A percentile compares a stretch with the other conserved stretches of the same genome.
Conservation (phyloP, 2,113 vertebrate species). For the Tapirus terrestris region DNA sequence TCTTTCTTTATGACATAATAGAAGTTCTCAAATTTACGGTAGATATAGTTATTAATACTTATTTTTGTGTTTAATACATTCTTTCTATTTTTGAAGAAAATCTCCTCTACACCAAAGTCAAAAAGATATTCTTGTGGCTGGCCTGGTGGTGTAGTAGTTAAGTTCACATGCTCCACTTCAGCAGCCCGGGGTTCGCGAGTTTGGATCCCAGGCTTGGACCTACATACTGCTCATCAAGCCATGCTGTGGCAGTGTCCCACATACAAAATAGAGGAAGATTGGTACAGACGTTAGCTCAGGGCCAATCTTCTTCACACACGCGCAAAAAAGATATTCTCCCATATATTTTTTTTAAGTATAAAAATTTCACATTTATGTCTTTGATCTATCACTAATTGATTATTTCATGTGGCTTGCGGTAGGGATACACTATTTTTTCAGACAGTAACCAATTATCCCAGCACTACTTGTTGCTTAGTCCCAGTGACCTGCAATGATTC, state of each 20-base stretch:
- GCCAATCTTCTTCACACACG: no score
- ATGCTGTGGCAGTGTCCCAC: no score
- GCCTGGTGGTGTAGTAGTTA: no score
- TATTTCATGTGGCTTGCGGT: not conserved
- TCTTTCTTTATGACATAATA: not conserved
- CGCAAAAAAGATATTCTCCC: no score
- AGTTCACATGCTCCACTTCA: no score
- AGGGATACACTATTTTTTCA: not conserved
- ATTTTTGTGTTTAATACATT: not conserved
- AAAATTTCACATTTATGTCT: not conserved
- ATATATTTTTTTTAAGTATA: not conserved
- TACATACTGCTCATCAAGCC: no score
- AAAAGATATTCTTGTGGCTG: not conserved
- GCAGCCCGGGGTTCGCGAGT: no score
- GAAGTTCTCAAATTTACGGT: not conserved
- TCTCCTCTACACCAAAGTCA: not conserved
- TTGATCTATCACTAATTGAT: not conserved
- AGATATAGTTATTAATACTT: not conserved
- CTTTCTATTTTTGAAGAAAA: slow-evolving; percentile 10
- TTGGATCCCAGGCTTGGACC: no score
- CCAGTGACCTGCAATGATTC: not conserved
- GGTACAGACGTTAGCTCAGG: no score
- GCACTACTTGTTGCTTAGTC: not conserved
- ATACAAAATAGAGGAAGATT: no score
- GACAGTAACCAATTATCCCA: not conserved